Evolutionary conservation across 2,113 vertebrate species (phyloP).

Genomic region (Myiagra hebetior): DNA sequence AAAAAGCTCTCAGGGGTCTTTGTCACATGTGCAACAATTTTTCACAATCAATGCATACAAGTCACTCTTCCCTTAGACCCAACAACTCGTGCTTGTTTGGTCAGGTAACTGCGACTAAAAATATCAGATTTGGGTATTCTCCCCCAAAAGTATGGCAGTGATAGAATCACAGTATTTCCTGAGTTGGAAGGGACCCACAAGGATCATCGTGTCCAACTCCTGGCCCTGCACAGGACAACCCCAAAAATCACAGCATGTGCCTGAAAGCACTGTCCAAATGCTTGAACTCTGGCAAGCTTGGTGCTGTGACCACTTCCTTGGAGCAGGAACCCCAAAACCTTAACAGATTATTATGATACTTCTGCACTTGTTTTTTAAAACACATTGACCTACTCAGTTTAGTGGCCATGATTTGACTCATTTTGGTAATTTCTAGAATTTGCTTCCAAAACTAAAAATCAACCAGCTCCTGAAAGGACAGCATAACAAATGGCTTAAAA

Average conservation of each 20-base stretch:
- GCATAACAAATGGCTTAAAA: not conserved
- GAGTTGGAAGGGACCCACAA: not conserved
- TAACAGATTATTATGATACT: not conserved
- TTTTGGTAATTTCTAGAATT: not conserved
- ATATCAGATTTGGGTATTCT: not conserved
- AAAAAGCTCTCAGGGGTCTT: not conserved
- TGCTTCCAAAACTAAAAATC: not conserved
- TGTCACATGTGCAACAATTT: not conserved
- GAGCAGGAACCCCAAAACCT: not conserved
- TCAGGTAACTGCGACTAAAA: not conserved
- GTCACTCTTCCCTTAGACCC: not conserved
- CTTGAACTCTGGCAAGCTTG: not conserved
- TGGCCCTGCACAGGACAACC: not conserved
- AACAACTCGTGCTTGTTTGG: not conserved
- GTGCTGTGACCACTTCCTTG: fast-evolving
- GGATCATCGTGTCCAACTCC: fast-evolving
- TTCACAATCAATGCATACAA: not conserved
- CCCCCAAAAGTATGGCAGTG: not conserved
- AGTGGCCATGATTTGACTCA: not conserved
- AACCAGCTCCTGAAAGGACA: not conserved
- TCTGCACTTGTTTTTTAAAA: not conserved
- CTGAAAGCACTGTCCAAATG: not conserved
- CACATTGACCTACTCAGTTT: not conserved
- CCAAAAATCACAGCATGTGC: not conserved
- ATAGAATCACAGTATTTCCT: not conserved